Evolutionary conservation across 2,888 invertebrate species (phyloP), one percentile per base, ranked within the genome.

Genomic region (Campoplex nolae): DNA sequence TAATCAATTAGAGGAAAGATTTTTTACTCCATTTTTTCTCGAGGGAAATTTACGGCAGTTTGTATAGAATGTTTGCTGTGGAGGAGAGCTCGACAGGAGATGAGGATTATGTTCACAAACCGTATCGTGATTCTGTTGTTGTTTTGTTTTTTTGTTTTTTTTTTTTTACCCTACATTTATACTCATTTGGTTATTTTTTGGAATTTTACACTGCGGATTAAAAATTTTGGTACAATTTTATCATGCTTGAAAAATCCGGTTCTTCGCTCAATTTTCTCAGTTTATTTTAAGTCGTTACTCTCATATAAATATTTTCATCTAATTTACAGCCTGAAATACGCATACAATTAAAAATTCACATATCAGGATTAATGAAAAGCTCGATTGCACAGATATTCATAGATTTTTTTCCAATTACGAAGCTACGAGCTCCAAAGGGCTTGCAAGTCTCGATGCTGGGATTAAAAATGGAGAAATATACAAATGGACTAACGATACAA

Each of bases 1-100:
- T 77, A 77, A 83, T 83, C 77, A 83, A 83, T 77, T 83, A 83
- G 71, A 77, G 38, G 18, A 32, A 65, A 62, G 51, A 83, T 62
- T 77, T 78, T 77, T 77, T 48, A 62, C 32, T 62, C 32, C 6
- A 62, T 62, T 62, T 70, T 48, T 6, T 54, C 83, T 73, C 83
- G 42, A 35, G 83, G 65, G 83, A 76, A 83, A 83, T 83, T 78
- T 71, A 62, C 23, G 28, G 42, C 42, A 38, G 35, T 68, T 78
- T 68, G 68, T 65, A 28, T 51, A 68, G 68, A 18, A 18, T 35
- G 51, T 16, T 42, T 23, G 65, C 56, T 48, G 9, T 16, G 16
- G n/a, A 51, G 32, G 4, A 51, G 11, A 67, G 54, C 65, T 68
- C 54, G 38, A 48, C 54, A 23, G 16, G 54, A 54, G 23, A 62